Evolutionary conservation across 2,113 vertebrate species (phyloP).

Genomic region (Leptobrachium leishanense): DNA sequence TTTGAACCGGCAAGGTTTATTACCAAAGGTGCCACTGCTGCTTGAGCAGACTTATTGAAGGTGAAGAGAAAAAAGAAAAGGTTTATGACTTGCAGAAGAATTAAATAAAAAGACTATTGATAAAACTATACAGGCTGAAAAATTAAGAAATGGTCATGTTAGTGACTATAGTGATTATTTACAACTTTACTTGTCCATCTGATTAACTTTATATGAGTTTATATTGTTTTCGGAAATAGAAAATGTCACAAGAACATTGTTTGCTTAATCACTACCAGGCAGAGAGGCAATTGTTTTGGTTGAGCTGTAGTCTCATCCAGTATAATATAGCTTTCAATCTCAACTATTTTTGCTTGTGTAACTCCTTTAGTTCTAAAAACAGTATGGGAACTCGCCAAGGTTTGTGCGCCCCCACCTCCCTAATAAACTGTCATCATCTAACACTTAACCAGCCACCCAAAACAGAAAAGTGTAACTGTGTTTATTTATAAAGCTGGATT

Average conservation of each 20-base stretch:
- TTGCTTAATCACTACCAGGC: conserved; percentile 3
- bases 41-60: conserved; percentile 37
- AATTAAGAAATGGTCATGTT: conserved; percentile 23
- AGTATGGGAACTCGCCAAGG: too few relatives aligned
- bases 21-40: conserved; percentile 19
- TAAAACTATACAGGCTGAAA: conserved; percentile 19
- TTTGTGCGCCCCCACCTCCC: too few relatives aligned
- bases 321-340: too few relatives aligned
- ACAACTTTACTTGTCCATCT: conserved; percentile 8
- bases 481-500: too few relatives aligned
- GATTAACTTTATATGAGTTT: conserved; percentile 12
- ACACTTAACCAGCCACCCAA: too few relatives aligned
- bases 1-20: conserved; percentile 42
- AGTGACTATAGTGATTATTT: conserved; percentile 10
- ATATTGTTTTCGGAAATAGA: conserved; percentile 6
- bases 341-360: too few relatives aligned
- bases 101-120: conserved; percentile 22
- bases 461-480: too few relatives aligned
- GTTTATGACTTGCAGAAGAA: conserved; percentile 28
- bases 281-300: not conserved
- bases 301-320: too few relatives aligned
- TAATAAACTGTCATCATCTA: too few relatives aligned
- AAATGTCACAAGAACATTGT: not conserved
- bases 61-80: conserved; percentile 6
- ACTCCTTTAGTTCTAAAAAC: too few relatives aligned